A percentile compares a stretch with the other conserved stretches of the same genome.
These are phyloP conservation scores for Peromyscus attwateri DNA, from an alignment of 2,797 vertebrate species.

Conservation along the genomic window DNA sequence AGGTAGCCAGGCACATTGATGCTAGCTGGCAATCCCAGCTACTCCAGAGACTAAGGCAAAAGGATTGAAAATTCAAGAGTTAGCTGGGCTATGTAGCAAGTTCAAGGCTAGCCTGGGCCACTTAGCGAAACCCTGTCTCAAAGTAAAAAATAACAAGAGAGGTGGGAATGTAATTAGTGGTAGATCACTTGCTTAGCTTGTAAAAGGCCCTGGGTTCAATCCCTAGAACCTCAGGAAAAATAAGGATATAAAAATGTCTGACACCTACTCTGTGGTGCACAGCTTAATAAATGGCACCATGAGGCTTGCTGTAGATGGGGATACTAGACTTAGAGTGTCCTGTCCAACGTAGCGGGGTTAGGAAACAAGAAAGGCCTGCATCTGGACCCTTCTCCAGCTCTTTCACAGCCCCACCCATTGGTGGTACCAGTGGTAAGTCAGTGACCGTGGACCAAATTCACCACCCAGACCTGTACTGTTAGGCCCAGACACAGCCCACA, in stretches of 20 bases:
- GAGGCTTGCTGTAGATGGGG: accelerated
- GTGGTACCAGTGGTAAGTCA: not conserved
- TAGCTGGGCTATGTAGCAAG: not conserved
- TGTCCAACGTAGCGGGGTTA: not conserved
- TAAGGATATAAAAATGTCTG: not conserved
- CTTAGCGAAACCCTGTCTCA: not conserved
- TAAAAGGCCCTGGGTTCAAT: not conserved
- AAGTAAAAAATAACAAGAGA: not conserved
- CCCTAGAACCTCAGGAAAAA: not conserved
- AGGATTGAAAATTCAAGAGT: not conserved
- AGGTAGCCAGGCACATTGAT: accelerated
- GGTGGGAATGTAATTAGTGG: accelerated
- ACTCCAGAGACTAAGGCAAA: not conserved
- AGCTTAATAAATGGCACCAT: not conserved
- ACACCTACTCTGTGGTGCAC: not conserved
- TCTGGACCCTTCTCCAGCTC: not conserved
- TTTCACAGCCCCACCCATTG: not conserved
- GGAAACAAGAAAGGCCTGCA: not conserved
- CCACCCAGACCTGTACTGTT: not conserved
- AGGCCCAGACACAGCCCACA: not conserved
- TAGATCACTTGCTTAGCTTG: not conserved
- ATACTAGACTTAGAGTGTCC: not conserved
- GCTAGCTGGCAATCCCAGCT: not conserved
- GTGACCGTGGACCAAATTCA: not conserved
- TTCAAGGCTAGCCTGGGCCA: not conserved